Conservation (phyloP, 2,113 vertebrate genomes). For the Phyllopteryx taeniolatus region DNA sequence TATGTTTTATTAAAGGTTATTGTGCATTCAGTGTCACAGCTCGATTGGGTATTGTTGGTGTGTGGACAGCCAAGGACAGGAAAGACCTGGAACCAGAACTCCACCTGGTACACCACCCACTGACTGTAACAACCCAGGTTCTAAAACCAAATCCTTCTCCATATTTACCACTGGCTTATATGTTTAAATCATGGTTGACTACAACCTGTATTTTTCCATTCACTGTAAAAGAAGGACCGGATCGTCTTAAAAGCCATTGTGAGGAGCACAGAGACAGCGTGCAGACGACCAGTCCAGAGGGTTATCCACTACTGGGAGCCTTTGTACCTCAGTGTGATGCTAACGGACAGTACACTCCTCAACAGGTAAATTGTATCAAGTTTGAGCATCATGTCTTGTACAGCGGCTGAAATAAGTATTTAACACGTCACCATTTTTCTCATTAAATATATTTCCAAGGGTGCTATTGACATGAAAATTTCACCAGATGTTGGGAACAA, state of each 20-base stretch:
- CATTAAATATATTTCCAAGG: too few relatives aligned
- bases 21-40: slow-evolving; percentile 35
- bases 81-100: slow-evolving; percentile 75
- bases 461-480: too few relatives aligned
- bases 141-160: neutral
- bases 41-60: slow-evolving; percentile 84
- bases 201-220: neutral
- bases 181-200: neutral
- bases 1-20: neutral
- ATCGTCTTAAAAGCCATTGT: slow-evolving; percentile 58
- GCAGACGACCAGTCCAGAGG: slow-evolving; percentile 23
- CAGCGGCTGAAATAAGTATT: too few relatives aligned
- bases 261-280: slow-evolving; percentile 58
- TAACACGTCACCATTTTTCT: too few relatives aligned
- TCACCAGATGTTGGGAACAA: too few relatives aligned
- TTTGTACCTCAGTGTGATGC: slow-evolving; percentile 77
- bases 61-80: slow-evolving; percentile 72
- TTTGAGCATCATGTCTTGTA: neutral
- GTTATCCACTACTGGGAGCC: slow-evolving; percentile 23
- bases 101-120: slow-evolving; percentile 48
- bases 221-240: slow-evolving; percentile 13
- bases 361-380: slow-evolving; percentile 51
- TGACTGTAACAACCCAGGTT: slow-evolving; percentile 30
- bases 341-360: slow-evolving; percentile 69
- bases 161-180: neutral